A percentile compares a stretch with the other conserved stretches of the same genome.
Evolutionary conservation across 1,140 invertebrate genomes (phyloP).

Genomic region (Globodera ellingtonae): DNA sequence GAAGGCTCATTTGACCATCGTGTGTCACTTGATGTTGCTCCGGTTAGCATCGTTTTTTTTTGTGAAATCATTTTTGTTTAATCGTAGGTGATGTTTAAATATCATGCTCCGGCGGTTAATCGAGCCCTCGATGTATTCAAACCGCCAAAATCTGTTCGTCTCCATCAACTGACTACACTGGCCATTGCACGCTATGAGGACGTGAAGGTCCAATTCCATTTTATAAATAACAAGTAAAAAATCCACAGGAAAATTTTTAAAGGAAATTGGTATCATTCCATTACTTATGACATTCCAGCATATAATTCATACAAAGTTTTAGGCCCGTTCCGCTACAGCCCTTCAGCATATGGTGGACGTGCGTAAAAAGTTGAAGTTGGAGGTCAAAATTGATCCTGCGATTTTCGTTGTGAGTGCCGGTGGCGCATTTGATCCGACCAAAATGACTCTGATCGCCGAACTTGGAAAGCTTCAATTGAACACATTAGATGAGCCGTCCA

Average conservation of each 20-base stretch:
- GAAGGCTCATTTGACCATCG: slow-evolving; percentile 78
- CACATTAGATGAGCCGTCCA: slow-evolving; percentile 69
- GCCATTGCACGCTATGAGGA: slow-evolving; percentile 84
- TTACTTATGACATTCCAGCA: too few species aligned
- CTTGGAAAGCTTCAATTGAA: slow-evolving; percentile 78
- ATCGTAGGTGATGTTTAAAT: slow-evolving; percentile 45
- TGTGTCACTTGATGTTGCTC: slow-evolving; percentile 66
- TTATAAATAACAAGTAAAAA: too few species aligned
- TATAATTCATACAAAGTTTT: slow-evolving; percentile 65
- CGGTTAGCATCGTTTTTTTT: slow-evolving; percentile 19
- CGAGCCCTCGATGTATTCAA: slow-evolving; percentile 72
- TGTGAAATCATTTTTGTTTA: not conserved
- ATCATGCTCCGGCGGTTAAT: slow-evolving; percentile 67
- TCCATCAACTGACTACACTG: slow-evolving; percentile 74
- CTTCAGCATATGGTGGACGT: slow-evolving; percentile 88
- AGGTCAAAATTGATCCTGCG: slow-evolving; percentile 82
- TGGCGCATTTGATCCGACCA: slow-evolving; percentile 74
- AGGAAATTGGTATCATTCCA: too few species aligned
- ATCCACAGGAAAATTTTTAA: too few species aligned
- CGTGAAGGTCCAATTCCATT: slow-evolving; percentile 74
- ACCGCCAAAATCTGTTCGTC: slow-evolving; percentile 74
- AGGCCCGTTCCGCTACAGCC: slow-evolving; percentile 65
- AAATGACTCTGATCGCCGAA: slow-evolving; percentile 77
- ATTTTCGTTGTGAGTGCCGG: slow-evolving; percentile 82
- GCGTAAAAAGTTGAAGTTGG: slow-evolving; percentile 81